A percentile compares a stretch with the other conserved stretches of the same genome.
phyloP scores from a whole-genome alignment of 2,797 vertebrate genomes.

The Oryzias dopingdopingensis region DNA sequence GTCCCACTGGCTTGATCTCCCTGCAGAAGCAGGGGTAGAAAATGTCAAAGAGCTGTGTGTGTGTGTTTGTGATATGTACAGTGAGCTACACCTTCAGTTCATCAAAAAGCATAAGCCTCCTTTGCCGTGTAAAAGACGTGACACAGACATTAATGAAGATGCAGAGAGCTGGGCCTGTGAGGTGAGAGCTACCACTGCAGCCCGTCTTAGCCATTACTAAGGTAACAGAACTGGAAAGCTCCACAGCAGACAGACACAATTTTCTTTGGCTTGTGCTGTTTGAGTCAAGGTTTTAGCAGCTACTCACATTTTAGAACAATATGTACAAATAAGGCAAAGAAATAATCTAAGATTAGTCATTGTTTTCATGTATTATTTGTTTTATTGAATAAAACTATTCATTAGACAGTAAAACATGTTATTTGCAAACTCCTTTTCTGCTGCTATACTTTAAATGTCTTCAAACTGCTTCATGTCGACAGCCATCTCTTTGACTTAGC shows the following conservation, averaged over 20 bases:
- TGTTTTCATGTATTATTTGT: too few species aligned
- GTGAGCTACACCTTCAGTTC: constrained; percentile 50
- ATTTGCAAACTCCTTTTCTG: background rate
- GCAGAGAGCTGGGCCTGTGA: constrained; percentile 13
- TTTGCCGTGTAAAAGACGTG: constrained; percentile 47
- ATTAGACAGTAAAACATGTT: too few species aligned
- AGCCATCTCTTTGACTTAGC: constrained; percentile 2
- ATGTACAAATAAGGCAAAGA: too few species aligned
- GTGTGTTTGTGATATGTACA: constrained; percentile 39
- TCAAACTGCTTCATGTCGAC: too few species aligned
- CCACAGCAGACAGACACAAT: constrained; percentile 58
- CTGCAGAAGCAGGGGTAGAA: constrained; percentile 18
- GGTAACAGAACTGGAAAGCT: constrained; percentile 56
- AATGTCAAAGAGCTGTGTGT: constrained; percentile 29
- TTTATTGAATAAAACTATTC: too few species aligned
- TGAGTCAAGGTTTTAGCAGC: constrained; percentile 42
- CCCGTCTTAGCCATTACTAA: constrained; percentile 65
- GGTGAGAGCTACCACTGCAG: constrained; percentile 49
- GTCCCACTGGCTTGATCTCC: constrained; percentile 37
- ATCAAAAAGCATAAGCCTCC: constrained; percentile 56
- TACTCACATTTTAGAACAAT: too few species aligned
- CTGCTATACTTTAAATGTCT: constrained; percentile 4
- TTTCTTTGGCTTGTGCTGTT: constrained; percentile 60
- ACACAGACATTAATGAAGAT: constrained; percentile 65
- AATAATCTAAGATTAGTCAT: too few species aligned